A percentile compares a stretch with the other conserved stretches of the same genome.
Evolutionary conservation across 30 jellyfish, hydroid and myxozoan species (phyloP).

Genomic region (Nemopilema nomurai): DNA sequence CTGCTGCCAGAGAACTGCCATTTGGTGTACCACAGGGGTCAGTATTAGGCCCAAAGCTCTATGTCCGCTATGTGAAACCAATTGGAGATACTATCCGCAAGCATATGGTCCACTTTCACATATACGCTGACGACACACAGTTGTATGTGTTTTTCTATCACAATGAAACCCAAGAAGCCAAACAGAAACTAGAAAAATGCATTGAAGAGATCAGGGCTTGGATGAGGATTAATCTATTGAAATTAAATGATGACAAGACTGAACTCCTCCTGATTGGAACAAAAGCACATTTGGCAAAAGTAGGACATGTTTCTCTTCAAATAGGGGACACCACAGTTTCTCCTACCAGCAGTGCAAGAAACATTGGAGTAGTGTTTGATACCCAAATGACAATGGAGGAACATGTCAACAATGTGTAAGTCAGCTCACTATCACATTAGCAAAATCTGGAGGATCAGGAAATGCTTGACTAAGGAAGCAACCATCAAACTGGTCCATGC

Average conservation of each 20-base stretch:
- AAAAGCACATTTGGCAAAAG: constrained; percentile 1
- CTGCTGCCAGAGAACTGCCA: neutral
- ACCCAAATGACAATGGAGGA: neutral
- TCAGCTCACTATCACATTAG: neutral
- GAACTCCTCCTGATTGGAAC: neutral
- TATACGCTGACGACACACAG: neutral
- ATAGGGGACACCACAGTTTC: neutral
- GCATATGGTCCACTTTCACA: neutral
- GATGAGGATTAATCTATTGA: neutral
- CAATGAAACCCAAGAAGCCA: neutral
- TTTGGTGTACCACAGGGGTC: neutral
- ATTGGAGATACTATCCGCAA: neutral
- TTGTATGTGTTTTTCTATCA: neutral
- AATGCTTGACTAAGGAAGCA: constrained; percentile 10
- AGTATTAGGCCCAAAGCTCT: neutral
- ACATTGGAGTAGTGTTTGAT: constrained; percentile 12
- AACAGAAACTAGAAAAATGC: neutral
- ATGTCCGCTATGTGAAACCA: too few species aligned
- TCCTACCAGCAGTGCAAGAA: neutral
- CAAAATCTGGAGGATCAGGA: neutral
- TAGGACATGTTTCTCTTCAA: constrained; percentile 3
- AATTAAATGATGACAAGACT: constrained; percentile 15
- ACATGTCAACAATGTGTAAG: neutral
- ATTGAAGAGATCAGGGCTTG: neutral
- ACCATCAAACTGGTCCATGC: constrained; percentile 8